A percentile compares a stretch with the other conserved stretches of the same genome.
phyloP scores from a whole-genome alignment of 2,797 vertebrate genomes.

The Macropodus opercularis region DNA sequence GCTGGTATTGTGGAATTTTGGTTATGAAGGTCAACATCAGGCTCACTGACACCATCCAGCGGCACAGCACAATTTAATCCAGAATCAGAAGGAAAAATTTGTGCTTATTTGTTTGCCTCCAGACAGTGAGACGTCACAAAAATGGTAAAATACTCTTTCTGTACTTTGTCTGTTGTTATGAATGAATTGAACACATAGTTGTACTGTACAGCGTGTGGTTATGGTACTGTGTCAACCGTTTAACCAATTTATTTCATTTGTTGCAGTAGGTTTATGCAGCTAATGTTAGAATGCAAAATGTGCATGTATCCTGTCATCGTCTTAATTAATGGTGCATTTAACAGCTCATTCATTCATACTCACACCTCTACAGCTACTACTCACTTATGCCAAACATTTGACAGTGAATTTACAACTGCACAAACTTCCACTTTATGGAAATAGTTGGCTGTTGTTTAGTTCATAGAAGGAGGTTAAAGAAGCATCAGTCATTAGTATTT shows the following conservation, averaged over 20 bases:
- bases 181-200: no score
- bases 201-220: neutral
- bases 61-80: slow-evolving; percentile 33
- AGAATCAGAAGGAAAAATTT: no score
- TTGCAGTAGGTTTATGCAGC: no score
- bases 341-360: neutral
- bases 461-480: neutral
- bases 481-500: neutral
- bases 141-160: no score
- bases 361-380: neutral
- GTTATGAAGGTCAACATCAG: slow-evolving; percentile 33
- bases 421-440: neutral
- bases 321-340: neutral
- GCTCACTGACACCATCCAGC: slow-evolving; percentile 7
- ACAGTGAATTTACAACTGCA: neutral
- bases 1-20: slow-evolving; percentile 7
- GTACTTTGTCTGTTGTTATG: no score
- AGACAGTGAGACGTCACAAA: no score
- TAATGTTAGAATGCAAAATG: no score
- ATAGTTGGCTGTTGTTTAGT: neutral
- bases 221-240: neutral
- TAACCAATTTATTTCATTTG: neutral
- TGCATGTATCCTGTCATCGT: no score
- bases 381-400: neutral
- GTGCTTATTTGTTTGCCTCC: no score